Conservation (phyloP, 2,888 invertebrate species). For the Lacanobia oleracea region DNA sequence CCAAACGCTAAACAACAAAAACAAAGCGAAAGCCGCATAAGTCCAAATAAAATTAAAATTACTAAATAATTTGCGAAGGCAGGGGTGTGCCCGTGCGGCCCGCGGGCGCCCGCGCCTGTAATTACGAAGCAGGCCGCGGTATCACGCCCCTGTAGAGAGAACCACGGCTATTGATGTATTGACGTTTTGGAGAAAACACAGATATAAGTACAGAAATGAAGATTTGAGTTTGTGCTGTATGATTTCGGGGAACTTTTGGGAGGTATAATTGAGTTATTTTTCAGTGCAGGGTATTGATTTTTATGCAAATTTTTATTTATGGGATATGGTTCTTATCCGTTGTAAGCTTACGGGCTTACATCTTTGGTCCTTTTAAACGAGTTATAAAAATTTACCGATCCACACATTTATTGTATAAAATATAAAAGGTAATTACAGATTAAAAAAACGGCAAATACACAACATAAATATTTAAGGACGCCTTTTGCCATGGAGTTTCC, state of each 20-base stretch:
- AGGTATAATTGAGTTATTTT: conserved; percentile 59
- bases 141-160: conserved; percentile 78
- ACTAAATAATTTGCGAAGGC: conserved; percentile 88
- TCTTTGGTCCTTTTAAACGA: background rate
- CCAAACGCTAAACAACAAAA: conserved; percentile 75
- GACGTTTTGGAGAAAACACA: conserved; percentile 77
- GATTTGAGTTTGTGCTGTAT: conserved; percentile 68
- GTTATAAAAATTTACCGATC: background rate
- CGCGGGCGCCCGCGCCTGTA: conserved; percentile 83
- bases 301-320: conserved; percentile 21
- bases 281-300: conserved; percentile 25
- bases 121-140: conserved; percentile 83
- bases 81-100: conserved; percentile 81
- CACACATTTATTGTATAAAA: no score
- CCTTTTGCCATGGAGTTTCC: no score
- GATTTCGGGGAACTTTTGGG: conserved; percentile 52
- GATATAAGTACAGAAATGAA: conserved; percentile 71
- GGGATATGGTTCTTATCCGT: conserved; percentile 3
- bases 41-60: conserved; percentile 88
- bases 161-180: conserved; percentile 85
- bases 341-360: background rate
- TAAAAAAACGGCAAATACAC: no score
- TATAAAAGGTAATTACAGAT: no score
- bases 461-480: no score
- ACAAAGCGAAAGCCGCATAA: conserved; percentile 72